Percentiles rank a stretch among this genome's conserved stretches.
phyloP scores from a whole-genome alignment of 2,888 invertebrate species.

The Xestia xanthographa region DNA sequence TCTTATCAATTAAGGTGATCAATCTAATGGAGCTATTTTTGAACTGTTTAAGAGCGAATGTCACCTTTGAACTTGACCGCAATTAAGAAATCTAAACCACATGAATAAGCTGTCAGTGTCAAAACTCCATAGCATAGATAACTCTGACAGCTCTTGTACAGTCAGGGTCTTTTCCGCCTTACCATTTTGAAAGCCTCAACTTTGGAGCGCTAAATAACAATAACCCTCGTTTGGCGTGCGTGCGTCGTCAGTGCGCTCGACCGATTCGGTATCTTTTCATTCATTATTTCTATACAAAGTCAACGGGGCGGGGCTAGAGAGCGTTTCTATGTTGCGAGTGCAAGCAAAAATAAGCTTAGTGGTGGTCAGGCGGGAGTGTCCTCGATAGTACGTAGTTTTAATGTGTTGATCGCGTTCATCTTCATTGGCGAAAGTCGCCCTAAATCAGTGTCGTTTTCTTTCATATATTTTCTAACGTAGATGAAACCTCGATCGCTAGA shows the following conservation, averaged over 20 bases:
- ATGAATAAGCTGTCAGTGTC: not conserved
- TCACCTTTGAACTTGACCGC: not conserved
- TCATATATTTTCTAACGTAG: constrained; percentile 17
- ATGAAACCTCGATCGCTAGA: constrained; percentile 27
- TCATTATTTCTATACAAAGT: no score
- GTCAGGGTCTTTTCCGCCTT: no score
- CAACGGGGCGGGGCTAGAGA: no score
- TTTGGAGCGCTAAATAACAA: no score
- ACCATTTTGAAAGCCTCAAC: no score
- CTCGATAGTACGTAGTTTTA: not conserved
- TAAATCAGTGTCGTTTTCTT: not conserved
- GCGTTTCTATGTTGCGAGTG: no score
- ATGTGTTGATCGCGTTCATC: not conserved
- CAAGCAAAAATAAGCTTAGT: no score
- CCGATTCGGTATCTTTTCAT: no score
- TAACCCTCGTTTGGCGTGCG: no score
- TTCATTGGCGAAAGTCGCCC: not conserved
- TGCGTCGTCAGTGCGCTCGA: no score
- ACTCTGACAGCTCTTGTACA: not conserved
- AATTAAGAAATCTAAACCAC: not conserved
- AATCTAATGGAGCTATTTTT: not conserved
- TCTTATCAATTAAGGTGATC: not conserved
- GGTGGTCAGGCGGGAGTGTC: no score
- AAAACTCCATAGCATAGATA: not conserved
- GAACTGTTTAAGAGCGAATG: not conserved